phyloP scores from a whole-genome alignment of 2,113 vertebrate genomes.

The Tylochromis polylepis region DNA sequence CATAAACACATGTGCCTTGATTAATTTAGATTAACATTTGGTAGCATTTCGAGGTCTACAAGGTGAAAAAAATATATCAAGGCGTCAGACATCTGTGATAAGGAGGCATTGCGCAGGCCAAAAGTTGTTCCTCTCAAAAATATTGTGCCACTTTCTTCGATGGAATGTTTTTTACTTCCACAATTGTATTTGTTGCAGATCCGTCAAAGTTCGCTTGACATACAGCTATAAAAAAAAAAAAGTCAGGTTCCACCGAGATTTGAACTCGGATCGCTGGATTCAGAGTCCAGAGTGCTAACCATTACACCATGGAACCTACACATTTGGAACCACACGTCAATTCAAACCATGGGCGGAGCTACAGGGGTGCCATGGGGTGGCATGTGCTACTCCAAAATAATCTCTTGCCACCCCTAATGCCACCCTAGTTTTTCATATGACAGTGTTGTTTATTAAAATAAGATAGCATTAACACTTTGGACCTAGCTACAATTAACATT shows the following conservation, averaged over 20 bases:
- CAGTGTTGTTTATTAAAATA: too few species aligned
- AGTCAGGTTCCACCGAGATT: slow-evolving; percentile 71
- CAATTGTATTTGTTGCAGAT: not conserved
- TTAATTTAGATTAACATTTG: not conserved
- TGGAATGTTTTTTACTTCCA: not conserved
- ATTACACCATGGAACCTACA: slow-evolving; percentile 76
- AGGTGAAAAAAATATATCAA: not conserved
- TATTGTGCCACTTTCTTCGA: not conserved
- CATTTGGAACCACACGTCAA: too few species aligned
- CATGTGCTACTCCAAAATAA: too few species aligned
- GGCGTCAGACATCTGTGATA: not conserved
- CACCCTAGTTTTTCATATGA: too few species aligned
- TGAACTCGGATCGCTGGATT: slow-evolving; percentile 79
- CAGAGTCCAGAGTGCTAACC: slow-evolving; percentile 82
- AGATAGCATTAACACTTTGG: too few species aligned
- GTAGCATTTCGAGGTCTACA: not conserved
- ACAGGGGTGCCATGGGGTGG: too few species aligned
- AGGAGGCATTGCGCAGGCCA: not conserved
- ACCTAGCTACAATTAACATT: too few species aligned
- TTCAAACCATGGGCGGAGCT: too few species aligned
- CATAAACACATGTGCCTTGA: rapidly evolving
- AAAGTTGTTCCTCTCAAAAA: not conserved
- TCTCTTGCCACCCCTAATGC: too few species aligned
- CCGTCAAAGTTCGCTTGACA: not conserved
- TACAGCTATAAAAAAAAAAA: not conserved